Evolutionary conservation across 2,113 vertebrate genomes (phyloP), one percentile per base, ranked within the genome.

Genomic region (Euleptes europaea): DNA sequence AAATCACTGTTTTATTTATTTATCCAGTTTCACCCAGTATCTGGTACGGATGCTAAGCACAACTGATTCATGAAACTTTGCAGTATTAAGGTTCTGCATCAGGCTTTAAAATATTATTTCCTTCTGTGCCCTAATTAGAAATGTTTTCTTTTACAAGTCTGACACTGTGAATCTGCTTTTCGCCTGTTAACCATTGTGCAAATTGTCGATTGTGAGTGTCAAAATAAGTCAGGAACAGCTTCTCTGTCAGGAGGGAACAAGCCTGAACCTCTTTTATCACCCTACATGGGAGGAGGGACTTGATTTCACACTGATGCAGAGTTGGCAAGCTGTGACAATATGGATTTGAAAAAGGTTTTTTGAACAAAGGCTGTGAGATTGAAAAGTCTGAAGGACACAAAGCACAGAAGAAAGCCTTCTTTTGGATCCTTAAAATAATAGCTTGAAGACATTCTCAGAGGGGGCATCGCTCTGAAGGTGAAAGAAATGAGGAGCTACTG

Each of bases 261-360:
- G 35, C 76, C 26, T 86, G 77, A 88, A 81, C 84, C 88, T 88
- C 81, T 79, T 2, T 78, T 70, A 31, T 0, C 87, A 78, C 38
- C 86, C 89, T 83, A 49, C 91, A 1, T 14, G 1, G 28, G 6
- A 17, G 75, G 66, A 26, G 35, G 57, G 33, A 72, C 78, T 3
- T 0, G 60, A 0, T 38, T 79, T 86, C 86, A 42, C 83, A 72
- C 81, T 71, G 86, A 79, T 84, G 90, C 84, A 81, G 82, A 67
- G 60, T 85, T 85, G 88, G 75, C 88, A 83, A 88, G 23, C 78
- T 77, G 89, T 84, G 28, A 69, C 87, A 78, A 33, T 42, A 42
- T 26, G 51, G 2, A 2, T n/a, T 19, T 14, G 0, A 2, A 70
- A n/a, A 65, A 51, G 67, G 4, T 28, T 63, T 17, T 19, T 78